A percentile compares a stretch with the other conserved stretches of the same genome.
Conservation (phyloP, 2,888 invertebrate genomes). For the Eupithecia pulchellata region DNA sequence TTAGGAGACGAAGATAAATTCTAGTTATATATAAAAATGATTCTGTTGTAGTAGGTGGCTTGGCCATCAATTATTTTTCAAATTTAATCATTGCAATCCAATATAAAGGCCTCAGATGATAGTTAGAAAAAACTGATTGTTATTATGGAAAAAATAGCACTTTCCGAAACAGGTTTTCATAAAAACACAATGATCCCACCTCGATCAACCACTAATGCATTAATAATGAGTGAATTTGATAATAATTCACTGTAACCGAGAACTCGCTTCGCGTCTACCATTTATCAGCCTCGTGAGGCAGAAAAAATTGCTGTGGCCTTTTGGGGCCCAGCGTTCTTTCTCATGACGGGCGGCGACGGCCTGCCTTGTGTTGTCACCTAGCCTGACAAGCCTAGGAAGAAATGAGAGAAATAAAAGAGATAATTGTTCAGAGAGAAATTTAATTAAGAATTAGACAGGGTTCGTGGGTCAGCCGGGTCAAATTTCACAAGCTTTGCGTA, state of each 20-base stretch:
- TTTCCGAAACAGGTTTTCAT: constrained; percentile 13
- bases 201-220: constrained; percentile 43
- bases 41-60: not conserved
- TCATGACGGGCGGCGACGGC: constrained; percentile 5
- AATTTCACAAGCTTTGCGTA: too few species aligned
- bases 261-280: constrained; percentile 67
- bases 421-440: too few species aligned
- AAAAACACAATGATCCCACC: constrained; percentile 31
- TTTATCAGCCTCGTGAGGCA: constrained; percentile 68
- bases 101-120: not conserved
- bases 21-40: not conserved
- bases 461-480: too few species aligned
- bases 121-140: not conserved
- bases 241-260: constrained; percentile 62
- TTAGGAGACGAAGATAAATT: constrained; percentile 12
- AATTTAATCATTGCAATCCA: not conserved
- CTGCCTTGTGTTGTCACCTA: too few species aligned
- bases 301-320: constrained; percentile 70
- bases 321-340: constrained; percentile 51
- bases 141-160: not conserved
- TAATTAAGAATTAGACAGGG: too few species aligned
- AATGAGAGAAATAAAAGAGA: too few species aligned
- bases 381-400: too few species aligned
- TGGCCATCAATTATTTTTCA: not conserved
- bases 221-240: constrained; percentile 47